Evolutionary conservation across 2,113 vertebrate genomes (phyloP).

Genomic region (Nestor notabilis): DNA sequence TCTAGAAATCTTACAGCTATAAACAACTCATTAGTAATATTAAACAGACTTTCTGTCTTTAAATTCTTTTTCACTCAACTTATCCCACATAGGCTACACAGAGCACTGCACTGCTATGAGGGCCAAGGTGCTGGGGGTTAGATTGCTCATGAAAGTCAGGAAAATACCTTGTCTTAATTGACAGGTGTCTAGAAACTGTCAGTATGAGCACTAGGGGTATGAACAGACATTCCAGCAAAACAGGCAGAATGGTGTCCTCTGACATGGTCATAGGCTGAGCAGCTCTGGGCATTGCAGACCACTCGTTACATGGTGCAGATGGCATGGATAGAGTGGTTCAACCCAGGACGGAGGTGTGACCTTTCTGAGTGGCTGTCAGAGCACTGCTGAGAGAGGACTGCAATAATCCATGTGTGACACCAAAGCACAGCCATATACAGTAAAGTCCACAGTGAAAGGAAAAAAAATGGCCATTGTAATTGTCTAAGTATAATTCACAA

Average conservation of each 20-base stretch:
- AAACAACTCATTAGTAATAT: not conserved
- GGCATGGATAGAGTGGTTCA: not conserved
- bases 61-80: not conserved
- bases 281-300: not conserved
- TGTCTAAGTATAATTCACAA: not conserved
- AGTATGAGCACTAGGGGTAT: not conserved
- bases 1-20: not conserved
- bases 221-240: not conserved
- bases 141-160: not conserved
- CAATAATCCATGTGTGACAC: accelerated
- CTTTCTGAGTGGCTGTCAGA: not conserved
- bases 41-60: not conserved
- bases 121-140: not conserved
- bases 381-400: not conserved
- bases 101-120: not conserved
- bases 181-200: not conserved
- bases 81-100: not conserved
- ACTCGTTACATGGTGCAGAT: not conserved
- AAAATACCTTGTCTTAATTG: not conserved
- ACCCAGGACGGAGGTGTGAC: not conserved
- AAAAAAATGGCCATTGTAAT: not conserved
- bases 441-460: not conserved
- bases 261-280: not conserved
- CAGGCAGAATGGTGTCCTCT: not conserved
- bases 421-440: not conserved